Percentiles rank a stretch among this genome's conserved stretches.
These are phyloP conservation scores for Leuctra nigra DNA, from an alignment of 2,888 invertebrate species.

Conservation along the genomic window DNA sequence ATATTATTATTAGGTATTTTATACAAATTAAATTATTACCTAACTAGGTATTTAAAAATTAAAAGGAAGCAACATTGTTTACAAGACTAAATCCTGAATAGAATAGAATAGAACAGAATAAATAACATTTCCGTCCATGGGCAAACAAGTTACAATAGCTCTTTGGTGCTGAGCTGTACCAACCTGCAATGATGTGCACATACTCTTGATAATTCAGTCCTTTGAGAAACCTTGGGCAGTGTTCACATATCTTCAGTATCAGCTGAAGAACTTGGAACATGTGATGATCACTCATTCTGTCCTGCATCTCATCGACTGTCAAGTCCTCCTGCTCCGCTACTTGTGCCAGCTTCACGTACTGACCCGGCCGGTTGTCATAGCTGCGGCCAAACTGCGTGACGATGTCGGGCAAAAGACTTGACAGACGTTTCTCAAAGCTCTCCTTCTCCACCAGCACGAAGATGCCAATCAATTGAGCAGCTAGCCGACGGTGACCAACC, in stretches of 20 bases:
- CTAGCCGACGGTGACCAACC: constrained; percentile 64
- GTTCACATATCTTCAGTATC: constrained; percentile 57
- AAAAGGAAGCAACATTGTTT: not conserved
- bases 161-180: no score
- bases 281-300: constrained; percentile 63
- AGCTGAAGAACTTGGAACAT: constrained; percentile 67
- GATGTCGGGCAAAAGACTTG: constrained; percentile 53
- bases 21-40: not conserved
- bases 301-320: constrained; percentile 45
- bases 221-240: constrained; percentile 54
- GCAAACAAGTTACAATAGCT: no score
- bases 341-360: constrained; percentile 46
- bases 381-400: constrained; percentile 43
- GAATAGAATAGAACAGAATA: no score
- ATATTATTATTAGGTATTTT: no score
- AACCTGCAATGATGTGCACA: constrained; percentile 25
- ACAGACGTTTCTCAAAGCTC: constrained; percentile 59
- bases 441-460: constrained; percentile 71
- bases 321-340: constrained; percentile 54
- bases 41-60: not conserved
- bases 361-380: constrained; percentile 42
- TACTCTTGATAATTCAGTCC: constrained; percentile 43
- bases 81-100: no score
- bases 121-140: no score
- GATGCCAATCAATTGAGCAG: constrained; percentile 70